Evolutionary conservation across 2,888 invertebrate species (phyloP), one percentile per base, ranked within the genome.

Genomic region (Ptychoptera contaminata): DNA sequence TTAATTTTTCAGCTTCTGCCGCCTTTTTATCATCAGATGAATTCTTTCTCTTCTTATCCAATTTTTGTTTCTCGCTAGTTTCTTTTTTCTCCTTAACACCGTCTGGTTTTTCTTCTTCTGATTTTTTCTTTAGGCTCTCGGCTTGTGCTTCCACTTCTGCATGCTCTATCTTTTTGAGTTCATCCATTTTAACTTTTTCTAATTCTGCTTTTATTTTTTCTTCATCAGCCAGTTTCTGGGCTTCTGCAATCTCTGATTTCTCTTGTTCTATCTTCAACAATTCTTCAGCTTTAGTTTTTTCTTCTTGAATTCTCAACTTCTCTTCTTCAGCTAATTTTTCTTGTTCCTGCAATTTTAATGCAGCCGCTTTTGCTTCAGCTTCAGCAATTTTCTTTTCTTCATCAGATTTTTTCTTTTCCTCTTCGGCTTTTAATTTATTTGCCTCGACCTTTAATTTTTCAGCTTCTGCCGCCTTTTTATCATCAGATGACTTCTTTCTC

Each of bases 101-200:
- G 5, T 42, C 8, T 16, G 14, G 4, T 10, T 11, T n/a, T 34
- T 32, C 16, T 34, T 40, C 34, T 1, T 30, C 2, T 9, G 6
- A 11, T 16, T 10, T 14, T 14, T 40, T 40, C 15, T 16, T 39
- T n/a, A 47, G 10, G 30, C 15, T 16, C 38, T 42, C 36, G 37
- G 34, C 32, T 38, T 40, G 30, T 40, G 37, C 30, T 49, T 46
- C 38, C 40, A 16, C 30, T 40, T 41, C 47, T 53, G 60, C 59
- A 34, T 52, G 55, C 49, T 48, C 49, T 8, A 36, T 36, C 16
- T 29, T 46, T 31, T 32, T 5, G 9, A 38, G 39, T 16, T 3
- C 40, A 11, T 44, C 10, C 32, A 49, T 57, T 31, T 47, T 51
- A 32, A 40, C 30, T 3, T 34, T 32, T 34, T 39, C 38, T 1